Conservation (phyloP, 2,797 vertebrate species). For the Scarus forsteni region DNA sequence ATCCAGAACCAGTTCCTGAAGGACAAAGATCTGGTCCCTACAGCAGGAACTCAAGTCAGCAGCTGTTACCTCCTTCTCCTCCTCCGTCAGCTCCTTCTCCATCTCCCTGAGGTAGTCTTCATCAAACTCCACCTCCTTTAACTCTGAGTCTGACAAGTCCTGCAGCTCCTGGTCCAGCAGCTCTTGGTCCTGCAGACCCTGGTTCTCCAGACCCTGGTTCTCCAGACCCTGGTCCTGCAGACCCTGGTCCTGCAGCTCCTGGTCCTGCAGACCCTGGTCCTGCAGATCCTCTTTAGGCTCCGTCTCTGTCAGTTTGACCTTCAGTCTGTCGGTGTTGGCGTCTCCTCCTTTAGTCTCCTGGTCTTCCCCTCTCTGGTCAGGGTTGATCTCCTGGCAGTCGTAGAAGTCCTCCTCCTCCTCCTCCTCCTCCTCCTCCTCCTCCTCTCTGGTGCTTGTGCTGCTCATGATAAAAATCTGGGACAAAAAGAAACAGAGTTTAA, state of each 20-base stretch:
- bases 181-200: background rate
- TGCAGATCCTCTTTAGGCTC: conserved; percentile 49
- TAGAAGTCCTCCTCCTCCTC: conserved; percentile 86
- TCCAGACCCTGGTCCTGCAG: conserved; percentile 34
- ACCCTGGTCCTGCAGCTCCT: background rate
- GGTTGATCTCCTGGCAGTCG: conserved; percentile 84
- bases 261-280: background rate
- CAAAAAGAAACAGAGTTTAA: background rate
- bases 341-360: conserved; percentile 44
- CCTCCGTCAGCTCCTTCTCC: conserved; percentile 91
- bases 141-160: conserved; percentile 56
- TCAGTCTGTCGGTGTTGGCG: background rate
- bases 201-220: conserved; percentile 52
- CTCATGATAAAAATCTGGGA: conserved; percentile 45
- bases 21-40: too few relatives aligned
- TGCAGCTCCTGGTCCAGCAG: conserved; percentile 17
- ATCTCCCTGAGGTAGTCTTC: conserved; percentile 89
- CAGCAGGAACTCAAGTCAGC: background rate
- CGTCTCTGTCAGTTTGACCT: conserved; percentile 18
- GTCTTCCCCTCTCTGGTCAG: background rate
- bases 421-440: conserved; percentile 47
- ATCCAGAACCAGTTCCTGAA: too few relatives aligned
- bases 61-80: conserved; percentile 91
- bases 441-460: conserved; percentile 1
- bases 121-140: conserved; percentile 86